These are phyloP conservation scores for Nomada fucata DNA, from an alignment of 2,888 invertebrate genomes.

Conservation along the genomic window DNA sequence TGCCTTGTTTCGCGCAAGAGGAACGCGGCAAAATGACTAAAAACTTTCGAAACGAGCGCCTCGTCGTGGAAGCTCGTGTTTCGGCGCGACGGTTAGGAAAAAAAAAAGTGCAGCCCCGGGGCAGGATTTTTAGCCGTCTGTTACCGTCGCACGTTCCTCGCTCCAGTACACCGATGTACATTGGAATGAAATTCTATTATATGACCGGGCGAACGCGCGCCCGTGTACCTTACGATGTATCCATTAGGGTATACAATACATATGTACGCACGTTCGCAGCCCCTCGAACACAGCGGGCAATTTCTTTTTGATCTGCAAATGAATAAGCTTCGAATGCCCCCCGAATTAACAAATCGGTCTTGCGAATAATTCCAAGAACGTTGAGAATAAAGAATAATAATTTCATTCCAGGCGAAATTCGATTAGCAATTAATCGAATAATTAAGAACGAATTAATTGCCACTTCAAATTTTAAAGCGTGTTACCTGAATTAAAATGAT, in stretches of 20 bases:
- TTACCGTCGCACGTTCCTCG: constrained; percentile 2
- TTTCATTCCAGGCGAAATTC: no score
- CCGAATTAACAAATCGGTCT: background rate
- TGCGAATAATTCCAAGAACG: no score
- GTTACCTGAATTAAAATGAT: no score
- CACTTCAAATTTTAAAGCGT: no score
- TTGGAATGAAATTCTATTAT: constrained; percentile 61
- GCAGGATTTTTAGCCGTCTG: constrained; percentile 27
- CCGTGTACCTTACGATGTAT: background rate
- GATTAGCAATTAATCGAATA: no score
- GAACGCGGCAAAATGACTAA: constrained; percentile 12
- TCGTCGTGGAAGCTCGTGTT: constrained; percentile 10
- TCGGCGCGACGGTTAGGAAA: background rate
- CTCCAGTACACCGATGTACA: constrained; percentile 35
- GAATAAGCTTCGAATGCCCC: background rate
- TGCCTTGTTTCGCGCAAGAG: background rate
- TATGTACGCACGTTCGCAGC: background rate
- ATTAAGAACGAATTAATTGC: no score
- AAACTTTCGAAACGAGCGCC: constrained; percentile 14
- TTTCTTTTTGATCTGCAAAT: background rate
- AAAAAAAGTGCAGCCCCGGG: background rate
- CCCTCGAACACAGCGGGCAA: background rate
- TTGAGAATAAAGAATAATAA: no score
- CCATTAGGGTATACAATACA: background rate
- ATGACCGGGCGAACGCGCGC: constrained; percentile 10